Base-by-base conservation (phyloP, 2,888 invertebrate genomes). In the Prosapia bicincta region DNA sequence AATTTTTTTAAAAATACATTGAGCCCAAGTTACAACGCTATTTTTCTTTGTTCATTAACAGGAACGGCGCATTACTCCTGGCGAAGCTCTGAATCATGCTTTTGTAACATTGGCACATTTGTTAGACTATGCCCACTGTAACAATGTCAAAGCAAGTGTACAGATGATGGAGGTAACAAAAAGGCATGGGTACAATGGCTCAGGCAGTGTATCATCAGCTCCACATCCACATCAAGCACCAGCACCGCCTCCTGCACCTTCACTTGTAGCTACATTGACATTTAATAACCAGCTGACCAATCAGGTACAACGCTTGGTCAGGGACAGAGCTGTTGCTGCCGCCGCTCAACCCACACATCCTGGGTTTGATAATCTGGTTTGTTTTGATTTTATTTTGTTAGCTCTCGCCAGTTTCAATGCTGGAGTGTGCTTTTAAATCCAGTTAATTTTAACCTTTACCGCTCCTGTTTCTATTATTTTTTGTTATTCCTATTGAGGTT, bases 141-240 rank as follows among this genome's bases (percentile, higher is more conserved):
- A 96, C 86, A 97, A 97, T 86, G 97, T 98, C 26, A 98, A 98
- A 86, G 96, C 97, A 25, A 96, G 96, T 83, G 96, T 98, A 23
- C 96, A 97, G 85, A 97, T 98, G 94, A 98, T 98, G 98, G 98
- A 98, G 71, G 89, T 89, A 81, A 38, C 38, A 13, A 38, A 38
- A 15, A 38, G 38, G 38, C 54, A 84, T 13, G 85, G 86, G 78
- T 85, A 85, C 81, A 85, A 84, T 80, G 83, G 83, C 77, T 81
- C 85, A 26, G 81, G 84, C 72, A 38, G 38, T 13, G 38, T 38
- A 10, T 81, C 84, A 26, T 81, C 83, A 76, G 80, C 86, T 28
- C 87, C 89, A 82, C 88, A 88, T 82, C 83, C 81, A 83, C 83
- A 79, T 81, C 85, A 25, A 81, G 84, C 74, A 81, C 86, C 87